phyloP scores from a whole-genome alignment of 2,888 invertebrate genomes.

The Merodon equestris region DNA sequence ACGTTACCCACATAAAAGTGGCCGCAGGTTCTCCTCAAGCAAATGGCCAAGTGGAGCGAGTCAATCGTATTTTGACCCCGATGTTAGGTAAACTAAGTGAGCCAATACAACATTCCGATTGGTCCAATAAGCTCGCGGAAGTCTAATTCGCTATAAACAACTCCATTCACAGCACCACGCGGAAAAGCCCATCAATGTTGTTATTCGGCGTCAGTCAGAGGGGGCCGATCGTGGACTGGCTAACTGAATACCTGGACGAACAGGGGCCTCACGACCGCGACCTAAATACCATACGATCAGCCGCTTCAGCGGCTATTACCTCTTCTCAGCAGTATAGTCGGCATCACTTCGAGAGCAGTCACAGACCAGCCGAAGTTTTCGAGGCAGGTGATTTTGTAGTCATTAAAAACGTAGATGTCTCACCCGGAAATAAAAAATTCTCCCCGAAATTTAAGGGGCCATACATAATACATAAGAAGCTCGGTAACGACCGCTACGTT shows the following conservation, averaged over 20 bases:
- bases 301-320: background rate
- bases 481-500: too few relatives aligned
- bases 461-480: too few relatives aligned
- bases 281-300: background rate
- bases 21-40: too few relatives aligned
- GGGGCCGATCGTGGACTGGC: background rate
- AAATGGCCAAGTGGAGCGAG: too few relatives aligned
- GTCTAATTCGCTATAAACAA: constrained; percentile 1
- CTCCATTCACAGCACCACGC: background rate
- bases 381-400: background rate
- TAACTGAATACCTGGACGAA: background rate
- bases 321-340: background rate
- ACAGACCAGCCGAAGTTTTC: background rate
- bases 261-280: background rate
- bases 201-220: background rate
- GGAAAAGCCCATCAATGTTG: background rate
- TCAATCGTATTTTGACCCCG: background rate
- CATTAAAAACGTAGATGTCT: background rate
- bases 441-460: too few relatives aligned
- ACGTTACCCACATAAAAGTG: too few relatives aligned
- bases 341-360: background rate
- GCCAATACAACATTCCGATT: background rate
- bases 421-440: constrained; percentile 10
- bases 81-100: too few relatives aligned
- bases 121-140: background rate